Evolutionary conservation across 2,888 invertebrate species (phyloP).

Genomic region (Synergus gifuensis): DNA sequence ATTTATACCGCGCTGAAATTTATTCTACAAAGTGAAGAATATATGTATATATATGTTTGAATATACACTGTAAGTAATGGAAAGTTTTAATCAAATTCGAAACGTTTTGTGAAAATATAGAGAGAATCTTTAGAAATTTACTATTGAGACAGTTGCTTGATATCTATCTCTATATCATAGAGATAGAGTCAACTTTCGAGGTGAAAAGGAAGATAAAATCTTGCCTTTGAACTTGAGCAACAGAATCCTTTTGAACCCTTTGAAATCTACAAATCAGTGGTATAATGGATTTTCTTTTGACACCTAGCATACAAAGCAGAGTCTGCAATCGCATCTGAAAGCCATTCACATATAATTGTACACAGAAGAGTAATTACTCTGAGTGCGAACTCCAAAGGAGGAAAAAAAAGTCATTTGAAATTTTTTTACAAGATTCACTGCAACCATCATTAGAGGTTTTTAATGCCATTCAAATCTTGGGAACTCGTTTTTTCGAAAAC

Average conservation of each 20-base stretch:
- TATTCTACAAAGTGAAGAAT: not conserved
- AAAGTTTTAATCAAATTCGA: not conserved
- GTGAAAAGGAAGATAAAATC: slow-evolving; percentile 55
- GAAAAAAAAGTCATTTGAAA: not conserved
- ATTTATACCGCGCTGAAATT: not conserved
- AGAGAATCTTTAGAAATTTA: slow-evolving; percentile 30
- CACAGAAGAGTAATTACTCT: slow-evolving; percentile 35
- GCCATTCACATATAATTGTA: slow-evolving; percentile 22
- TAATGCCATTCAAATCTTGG: not conserved
- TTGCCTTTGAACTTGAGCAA: slow-evolving; percentile 59
- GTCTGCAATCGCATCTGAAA: slow-evolving; percentile 33
- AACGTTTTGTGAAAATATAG: slow-evolving; percentile 21
- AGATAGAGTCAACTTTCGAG: slow-evolving; percentile 28
- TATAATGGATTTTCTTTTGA: slow-evolving; percentile 60
- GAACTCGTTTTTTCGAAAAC: not conserved
- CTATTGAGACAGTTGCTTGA: slow-evolving; percentile 31
- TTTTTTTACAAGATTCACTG: slow-evolving; percentile 6
- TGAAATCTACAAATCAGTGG: slow-evolving; percentile 55
- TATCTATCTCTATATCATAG: no score
- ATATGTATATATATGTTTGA: no score
- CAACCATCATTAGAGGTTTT: not conserved
- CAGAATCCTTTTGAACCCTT: slow-evolving; percentile 68
- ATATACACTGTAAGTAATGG: not conserved
- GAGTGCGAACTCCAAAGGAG: slow-evolving; percentile 13
- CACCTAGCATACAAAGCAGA: slow-evolving; percentile 58